These are phyloP conservation scores for Drosophila paramelanica DNA, from an alignment of 2,888 invertebrate species.

Conservation along the genomic window DNA sequence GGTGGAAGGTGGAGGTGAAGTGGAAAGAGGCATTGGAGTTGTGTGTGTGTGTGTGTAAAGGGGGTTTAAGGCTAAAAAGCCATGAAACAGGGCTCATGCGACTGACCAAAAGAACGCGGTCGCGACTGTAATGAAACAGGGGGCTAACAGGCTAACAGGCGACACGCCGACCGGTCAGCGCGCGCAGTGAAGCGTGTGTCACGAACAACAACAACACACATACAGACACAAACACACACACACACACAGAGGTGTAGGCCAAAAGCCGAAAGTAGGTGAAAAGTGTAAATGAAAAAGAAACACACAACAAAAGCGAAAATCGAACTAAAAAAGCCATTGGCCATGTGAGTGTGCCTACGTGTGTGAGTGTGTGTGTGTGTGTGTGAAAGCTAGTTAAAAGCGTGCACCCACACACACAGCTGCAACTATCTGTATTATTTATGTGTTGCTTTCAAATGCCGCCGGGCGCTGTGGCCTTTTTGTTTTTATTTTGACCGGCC, in stretches of 20 bases:
- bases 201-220: slow-evolving; percentile 46
- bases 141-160: slow-evolving; percentile 39
- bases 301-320: slow-evolving; percentile 59
- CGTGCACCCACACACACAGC: slow-evolving; percentile 10
- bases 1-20: background rate
- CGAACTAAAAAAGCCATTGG: slow-evolving; percentile 60
- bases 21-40: background rate
- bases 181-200: slow-evolving; percentile 58
- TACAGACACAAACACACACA: slow-evolving; percentile 16
- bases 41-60: too few species aligned
- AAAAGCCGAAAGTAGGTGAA: slow-evolving; percentile 73
- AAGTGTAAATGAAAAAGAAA: slow-evolving; percentile 64
- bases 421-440: slow-evolving; percentile 51
- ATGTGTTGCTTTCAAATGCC: slow-evolving; percentile 57
- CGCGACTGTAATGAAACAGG: slow-evolving; percentile 27
- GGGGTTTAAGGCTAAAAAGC: slow-evolving; percentile 35
- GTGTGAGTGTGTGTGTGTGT: slow-evolving; percentile 3
- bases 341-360: slow-evolving; percentile 8
- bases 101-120: slow-evolving; percentile 59
- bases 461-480: slow-evolving; percentile 33
- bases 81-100: slow-evolving; percentile 40
- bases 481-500: slow-evolving; percentile 18
- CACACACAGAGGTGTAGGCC: slow-evolving; percentile 23
- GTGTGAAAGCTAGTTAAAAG: slow-evolving; percentile 29
- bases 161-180: slow-evolving; percentile 65